Evolutionary conservation across 2,113 vertebrate genomes (phyloP).

Genomic region (Corythornis cristatus): DNA sequence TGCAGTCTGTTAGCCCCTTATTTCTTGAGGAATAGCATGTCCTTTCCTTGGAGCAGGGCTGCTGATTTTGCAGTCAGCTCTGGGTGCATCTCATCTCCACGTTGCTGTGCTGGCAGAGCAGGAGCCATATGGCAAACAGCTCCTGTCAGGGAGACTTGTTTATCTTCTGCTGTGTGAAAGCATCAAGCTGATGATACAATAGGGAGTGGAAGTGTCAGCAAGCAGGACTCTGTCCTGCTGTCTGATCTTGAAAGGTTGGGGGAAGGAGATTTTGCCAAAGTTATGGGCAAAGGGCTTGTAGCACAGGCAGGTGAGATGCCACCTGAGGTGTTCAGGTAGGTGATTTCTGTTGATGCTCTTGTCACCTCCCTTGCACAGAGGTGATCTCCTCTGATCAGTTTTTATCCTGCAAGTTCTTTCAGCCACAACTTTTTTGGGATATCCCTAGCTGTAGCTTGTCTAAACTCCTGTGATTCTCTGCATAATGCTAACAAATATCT

Average conservation of each 20-base stretch:
- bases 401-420: not conserved
- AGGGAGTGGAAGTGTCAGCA: not conserved
- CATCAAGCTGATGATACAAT: not conserved
- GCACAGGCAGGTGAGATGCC: not conserved
- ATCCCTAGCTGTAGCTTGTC: not conserved
- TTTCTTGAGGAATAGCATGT: fast-evolving
- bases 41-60: not conserved
- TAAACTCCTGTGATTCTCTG: not conserved
- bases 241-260: not conserved
- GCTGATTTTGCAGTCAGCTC: not conserved
- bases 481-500: not conserved
- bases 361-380: not conserved
- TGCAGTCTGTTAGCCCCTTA: not conserved
- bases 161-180: not conserved
- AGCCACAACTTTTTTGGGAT: fast-evolving
- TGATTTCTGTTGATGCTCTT: not conserved
- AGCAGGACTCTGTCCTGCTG: not conserved
- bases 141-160: not conserved
- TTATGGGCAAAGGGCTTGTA: not conserved
- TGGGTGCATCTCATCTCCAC: fast-evolving
- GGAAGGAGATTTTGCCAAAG: not conserved
- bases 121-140: not conserved
- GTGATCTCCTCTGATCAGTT: fast-evolving
- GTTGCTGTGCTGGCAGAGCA: not conserved
- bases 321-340: not conserved